These are phyloP conservation scores for Chironomus riparius DNA, from an alignment of 2,888 invertebrate species.

Conservation along the genomic window DNA sequence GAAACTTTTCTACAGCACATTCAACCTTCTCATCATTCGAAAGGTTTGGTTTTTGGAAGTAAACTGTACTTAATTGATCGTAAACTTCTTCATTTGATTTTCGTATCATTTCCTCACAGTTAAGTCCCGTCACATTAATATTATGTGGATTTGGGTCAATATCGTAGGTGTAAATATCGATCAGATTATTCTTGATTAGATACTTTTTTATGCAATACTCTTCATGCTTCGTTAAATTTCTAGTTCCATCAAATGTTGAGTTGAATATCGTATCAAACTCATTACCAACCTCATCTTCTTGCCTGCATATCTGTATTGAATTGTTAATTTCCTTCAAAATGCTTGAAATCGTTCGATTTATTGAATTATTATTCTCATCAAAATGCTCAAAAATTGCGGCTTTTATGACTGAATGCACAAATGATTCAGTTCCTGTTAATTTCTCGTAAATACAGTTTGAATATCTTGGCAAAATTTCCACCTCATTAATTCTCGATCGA, in stretches of 20 bases:
- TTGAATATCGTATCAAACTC: conserved; percentile 5
- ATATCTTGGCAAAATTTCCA: neutral
- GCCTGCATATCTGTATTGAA: neutral
- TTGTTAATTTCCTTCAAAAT: neutral
- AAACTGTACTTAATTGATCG: neutral
- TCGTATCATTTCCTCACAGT: conserved; percentile 14
- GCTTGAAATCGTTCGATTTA: neutral
- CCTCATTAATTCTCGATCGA: conserved; percentile 5
- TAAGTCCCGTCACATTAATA: conserved; percentile 5
- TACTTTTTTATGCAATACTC: conserved; percentile 20
- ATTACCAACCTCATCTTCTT: neutral
- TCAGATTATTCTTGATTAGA: conserved; percentile 20
- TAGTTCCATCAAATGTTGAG: neutral
- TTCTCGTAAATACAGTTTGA: conserved; percentile 16
- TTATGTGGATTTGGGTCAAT: conserved; percentile 16
- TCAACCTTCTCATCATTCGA: conserved; percentile 15
- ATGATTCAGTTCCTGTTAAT: conserved; percentile 15
- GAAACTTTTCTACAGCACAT: conserved; percentile 14
- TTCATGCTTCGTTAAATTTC: neutral
- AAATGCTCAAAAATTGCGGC: conserved; percentile 11
- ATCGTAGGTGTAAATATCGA: neutral
- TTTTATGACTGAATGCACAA: conserved; percentile 8
- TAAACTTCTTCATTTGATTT: conserved; percentile 16
- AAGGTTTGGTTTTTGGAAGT: neutral
- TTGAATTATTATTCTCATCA: neutral